These are phyloP conservation scores for Syrphus vitripennis DNA, from an alignment of 2,888 invertebrate genomes.

Conservation along the genomic window DNA sequence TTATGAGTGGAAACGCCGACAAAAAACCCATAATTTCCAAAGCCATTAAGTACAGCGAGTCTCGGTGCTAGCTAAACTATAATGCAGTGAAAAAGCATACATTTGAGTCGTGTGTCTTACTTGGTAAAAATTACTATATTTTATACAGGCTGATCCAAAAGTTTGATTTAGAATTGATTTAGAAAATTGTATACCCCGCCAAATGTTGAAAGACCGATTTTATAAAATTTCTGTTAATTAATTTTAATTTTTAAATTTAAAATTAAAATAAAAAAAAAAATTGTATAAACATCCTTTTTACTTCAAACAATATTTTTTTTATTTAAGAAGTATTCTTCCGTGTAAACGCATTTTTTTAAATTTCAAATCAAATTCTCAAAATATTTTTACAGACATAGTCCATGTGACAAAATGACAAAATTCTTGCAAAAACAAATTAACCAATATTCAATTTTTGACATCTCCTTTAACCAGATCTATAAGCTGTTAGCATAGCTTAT, in stretches of 20 bases:
- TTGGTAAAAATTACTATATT: not conserved
- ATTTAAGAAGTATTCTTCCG: too few relatives aligned
- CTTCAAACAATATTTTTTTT: too few relatives aligned
- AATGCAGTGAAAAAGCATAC: not conserved
- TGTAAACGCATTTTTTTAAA: too few relatives aligned
- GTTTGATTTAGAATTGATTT: too few relatives aligned
- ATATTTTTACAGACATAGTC: not conserved
- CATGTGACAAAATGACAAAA: not conserved
- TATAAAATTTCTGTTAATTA: too few relatives aligned
- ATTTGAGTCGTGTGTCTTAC: constrained; percentile 59
- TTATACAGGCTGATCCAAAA: not conserved
- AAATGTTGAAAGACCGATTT: too few relatives aligned
- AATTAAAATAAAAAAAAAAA: too few relatives aligned
- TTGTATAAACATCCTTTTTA: too few relatives aligned
- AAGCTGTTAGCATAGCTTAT: not conserved
- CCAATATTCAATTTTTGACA: not conserved
- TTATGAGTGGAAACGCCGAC: constrained; percentile 46
- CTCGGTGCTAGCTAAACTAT: not conserved
- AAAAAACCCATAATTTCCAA: constrained; percentile 28
- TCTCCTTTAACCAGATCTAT: not conserved
- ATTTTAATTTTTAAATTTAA: too few relatives aligned
- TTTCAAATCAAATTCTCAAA: not conserved
- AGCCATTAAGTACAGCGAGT: constrained; percentile 7
- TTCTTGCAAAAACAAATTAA: not conserved
- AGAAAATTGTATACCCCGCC: too few relatives aligned